A percentile compares a stretch with the other conserved stretches of the same genome.
These are phyloP conservation scores for Burhinus oedicnemus DNA, from an alignment of 2,113 vertebrate genomes.

Conservation along the genomic window DNA sequence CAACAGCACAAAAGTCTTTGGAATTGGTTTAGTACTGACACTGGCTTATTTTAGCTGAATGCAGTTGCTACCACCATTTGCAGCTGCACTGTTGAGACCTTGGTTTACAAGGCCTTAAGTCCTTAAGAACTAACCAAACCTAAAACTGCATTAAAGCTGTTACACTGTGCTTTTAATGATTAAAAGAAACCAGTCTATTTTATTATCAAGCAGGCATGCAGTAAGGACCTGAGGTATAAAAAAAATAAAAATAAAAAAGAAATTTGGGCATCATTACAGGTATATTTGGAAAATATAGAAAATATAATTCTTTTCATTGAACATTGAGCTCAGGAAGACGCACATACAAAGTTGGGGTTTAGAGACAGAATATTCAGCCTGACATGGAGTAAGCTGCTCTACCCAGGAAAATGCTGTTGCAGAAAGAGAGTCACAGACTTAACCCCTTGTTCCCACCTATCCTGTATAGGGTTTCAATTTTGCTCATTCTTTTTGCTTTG, in stretches of 20 bases:
- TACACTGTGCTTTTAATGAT: neutral
- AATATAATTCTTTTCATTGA: neutral
- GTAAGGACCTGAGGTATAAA: neutral
- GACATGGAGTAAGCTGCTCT: neutral
- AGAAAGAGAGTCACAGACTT: neutral
- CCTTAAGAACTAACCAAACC: neutral
- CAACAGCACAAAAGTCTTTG: neutral
- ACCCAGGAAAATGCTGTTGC: neutral
- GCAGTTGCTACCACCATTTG: neutral
- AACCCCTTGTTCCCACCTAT: neutral
- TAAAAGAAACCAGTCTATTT: neutral
- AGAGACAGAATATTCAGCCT: neutral
- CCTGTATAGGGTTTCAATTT: neutral
- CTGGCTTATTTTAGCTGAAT: neutral
- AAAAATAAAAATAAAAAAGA: neutral
- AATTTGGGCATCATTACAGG: neutral
- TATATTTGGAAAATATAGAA: neutral
- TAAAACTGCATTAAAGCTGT: neutral
- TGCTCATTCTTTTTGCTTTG: neutral
- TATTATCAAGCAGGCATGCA: neutral
- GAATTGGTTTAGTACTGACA: neutral
- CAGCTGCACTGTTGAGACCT: neutral
- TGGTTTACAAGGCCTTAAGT: neutral
- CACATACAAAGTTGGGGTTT: neutral
- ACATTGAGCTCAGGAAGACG: neutral